Percentiles rank a stretch among this genome's conserved stretches.
These are phyloP conservation scores for Iselma pallidipennis DNA, from an alignment of 2,888 invertebrate genomes.

Conservation along the genomic window DNA sequence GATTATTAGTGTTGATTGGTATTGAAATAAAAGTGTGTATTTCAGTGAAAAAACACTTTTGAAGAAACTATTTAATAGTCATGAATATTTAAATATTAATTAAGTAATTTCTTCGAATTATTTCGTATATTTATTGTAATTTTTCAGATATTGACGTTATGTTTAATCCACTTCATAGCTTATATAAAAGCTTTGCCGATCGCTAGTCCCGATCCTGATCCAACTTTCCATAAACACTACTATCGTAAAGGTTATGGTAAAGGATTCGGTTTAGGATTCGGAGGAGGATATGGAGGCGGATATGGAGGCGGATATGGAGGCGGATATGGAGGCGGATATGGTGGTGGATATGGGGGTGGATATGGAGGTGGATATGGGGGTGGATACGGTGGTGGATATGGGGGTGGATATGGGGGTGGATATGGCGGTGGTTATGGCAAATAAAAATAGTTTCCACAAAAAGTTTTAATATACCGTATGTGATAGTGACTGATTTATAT, in stretches of 20 bases:
- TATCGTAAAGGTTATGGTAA: not conserved
- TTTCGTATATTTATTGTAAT: too few relatives aligned
- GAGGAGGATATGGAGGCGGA: not conserved
- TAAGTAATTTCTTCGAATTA: too few relatives aligned
- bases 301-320: not conserved
- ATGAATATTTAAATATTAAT: not conserved
- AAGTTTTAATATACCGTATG: too few relatives aligned
- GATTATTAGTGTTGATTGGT: too few relatives aligned
- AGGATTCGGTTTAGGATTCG: not conserved
- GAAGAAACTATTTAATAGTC: not conserved
- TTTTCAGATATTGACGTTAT: not conserved
- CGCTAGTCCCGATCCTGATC: not conserved
- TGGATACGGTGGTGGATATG: slow-evolving; percentile 18
- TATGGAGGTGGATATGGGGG: slow-evolving; percentile 8
- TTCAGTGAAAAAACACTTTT: too few relatives aligned
- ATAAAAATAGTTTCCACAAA: too few relatives aligned
- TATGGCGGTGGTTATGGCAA: slow-evolving; percentile 10
- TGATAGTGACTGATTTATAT: too few relatives aligned
- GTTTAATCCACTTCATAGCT: not conserved
- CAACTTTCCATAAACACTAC: not conserved
- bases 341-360: not conserved
- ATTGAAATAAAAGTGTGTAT: too few relatives aligned
- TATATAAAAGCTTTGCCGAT: not conserved
- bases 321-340: not conserved
- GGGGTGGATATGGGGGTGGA: slow-evolving; percentile 19